phyloP scores from a whole-genome alignment of 1,140 invertebrate species.

The Apis laboriosa region DNA sequence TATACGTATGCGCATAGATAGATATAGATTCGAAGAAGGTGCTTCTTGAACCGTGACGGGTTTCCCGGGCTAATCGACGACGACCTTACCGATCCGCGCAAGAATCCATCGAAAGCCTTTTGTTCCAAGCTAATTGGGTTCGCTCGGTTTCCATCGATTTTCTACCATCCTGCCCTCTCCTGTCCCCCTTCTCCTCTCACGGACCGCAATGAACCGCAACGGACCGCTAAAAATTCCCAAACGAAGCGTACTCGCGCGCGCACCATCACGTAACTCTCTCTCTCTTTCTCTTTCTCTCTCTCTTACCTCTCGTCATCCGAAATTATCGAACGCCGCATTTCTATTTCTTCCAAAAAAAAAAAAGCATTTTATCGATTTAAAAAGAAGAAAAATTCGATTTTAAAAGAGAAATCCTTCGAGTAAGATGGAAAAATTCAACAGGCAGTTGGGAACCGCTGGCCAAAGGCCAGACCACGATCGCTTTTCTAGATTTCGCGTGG shows the following conservation, averaged over 20 bases:
- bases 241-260: not conserved
- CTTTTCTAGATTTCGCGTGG: conserved; percentile 13
- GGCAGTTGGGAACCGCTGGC: conserved; percentile 50
- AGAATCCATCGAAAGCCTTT: conserved; percentile 62
- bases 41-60: conserved; percentile 11
- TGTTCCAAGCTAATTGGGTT: conserved; percentile 71
- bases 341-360: too few species aligned
- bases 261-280: not conserved
- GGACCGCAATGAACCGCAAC: conserved; percentile 4
- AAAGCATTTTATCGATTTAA: too few species aligned
- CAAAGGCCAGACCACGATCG: conserved; percentile 39
- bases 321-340: not conserved
- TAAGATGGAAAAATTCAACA: conserved; percentile 45
- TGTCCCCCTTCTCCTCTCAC: not conserved
- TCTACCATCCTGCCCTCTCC: conserved; percentile 1
- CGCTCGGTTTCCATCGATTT: conserved; percentile 70
- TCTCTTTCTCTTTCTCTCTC: not conserved
- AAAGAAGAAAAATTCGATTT: too few species aligned
- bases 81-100: not conserved
- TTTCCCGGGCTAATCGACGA: conserved; percentile 16
- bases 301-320: not conserved
- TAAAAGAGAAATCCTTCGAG: not conserved
- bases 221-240: conserved; percentile 31
- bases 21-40: not conserved
- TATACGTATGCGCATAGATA: not conserved